phyloP scores from a whole-genome alignment of 2,888 invertebrate species.

The Orchesella flavescens region DNA sequence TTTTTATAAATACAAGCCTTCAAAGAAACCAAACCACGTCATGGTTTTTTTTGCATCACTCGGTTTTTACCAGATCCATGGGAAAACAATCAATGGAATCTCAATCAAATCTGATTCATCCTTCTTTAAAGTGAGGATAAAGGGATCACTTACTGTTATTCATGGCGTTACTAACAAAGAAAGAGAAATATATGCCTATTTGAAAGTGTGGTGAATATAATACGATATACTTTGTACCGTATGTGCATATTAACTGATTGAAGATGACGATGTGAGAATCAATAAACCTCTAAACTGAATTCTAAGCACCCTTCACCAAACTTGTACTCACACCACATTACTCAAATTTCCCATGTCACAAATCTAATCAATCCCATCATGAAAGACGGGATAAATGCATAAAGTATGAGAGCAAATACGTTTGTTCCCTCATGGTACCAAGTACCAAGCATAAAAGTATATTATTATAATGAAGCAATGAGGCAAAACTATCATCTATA shows the following conservation, averaged over 20 bases:
- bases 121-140: conserved; percentile 25
- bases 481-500: too few species aligned
- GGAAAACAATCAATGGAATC: conserved; percentile 49
- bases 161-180: not conserved
- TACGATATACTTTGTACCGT: not conserved
- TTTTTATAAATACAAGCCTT: conserved; percentile 22
- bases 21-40: conserved; percentile 28
- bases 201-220: not conserved
- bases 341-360: conserved; percentile 4
- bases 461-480: too few species aligned
- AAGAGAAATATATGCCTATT: not conserved
- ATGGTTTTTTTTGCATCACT: conserved; percentile 24
- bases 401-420: too few species aligned
- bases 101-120: conserved; percentile 47
- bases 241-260: too few species aligned
- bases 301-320: not conserved
- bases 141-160: conserved; percentile 50
- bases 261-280: not conserved
- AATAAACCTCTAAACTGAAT: not conserved
- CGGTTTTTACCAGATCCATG: conserved; percentile 36
- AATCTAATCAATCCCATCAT: too few species aligned
- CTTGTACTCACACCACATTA: not conserved
- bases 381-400: too few species aligned
- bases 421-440: too few species aligned
- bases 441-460: too few species aligned